Evolutionary conservation across 2,797 vertebrate genomes (phyloP).

Genomic region (Sphenopsis melanotis): DNA sequence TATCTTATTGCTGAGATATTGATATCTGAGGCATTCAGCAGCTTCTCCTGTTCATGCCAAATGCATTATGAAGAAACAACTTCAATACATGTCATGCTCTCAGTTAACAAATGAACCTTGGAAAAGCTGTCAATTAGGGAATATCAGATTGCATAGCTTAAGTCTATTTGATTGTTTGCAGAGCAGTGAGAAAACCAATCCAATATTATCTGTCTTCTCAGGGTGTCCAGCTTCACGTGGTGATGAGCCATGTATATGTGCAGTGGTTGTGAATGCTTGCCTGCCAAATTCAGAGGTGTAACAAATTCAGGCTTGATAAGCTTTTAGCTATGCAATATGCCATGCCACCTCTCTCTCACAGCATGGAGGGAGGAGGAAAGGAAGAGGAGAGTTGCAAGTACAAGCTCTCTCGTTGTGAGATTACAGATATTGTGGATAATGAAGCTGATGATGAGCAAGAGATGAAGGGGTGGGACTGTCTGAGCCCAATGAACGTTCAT

Average conservation of each 20-base stretch:
- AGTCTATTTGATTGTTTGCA: slow-evolving; percentile 5
- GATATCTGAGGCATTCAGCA: neutral
- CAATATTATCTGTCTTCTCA: neutral
- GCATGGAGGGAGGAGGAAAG: neutral
- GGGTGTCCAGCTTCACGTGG: neutral
- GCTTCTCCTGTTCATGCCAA: slow-evolving; percentile 40
- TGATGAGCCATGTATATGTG: neutral
- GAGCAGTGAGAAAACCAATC: slow-evolving; percentile 7
- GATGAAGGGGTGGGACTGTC: neutral
- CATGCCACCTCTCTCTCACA: neutral
- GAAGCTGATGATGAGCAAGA: neutral
- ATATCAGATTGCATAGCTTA: neutral
- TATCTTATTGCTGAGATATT: neutral
- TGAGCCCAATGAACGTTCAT: neutral
- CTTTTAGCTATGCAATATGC: neutral
- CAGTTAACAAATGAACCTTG: slow-evolving; percentile 58
- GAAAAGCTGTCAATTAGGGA: slow-evolving; percentile 49
- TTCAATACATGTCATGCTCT: slow-evolving; percentile 40
- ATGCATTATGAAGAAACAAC: slow-evolving; percentile 44
- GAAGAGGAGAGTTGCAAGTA: neutral
- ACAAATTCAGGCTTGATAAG: neutral
- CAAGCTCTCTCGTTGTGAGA: rapidly evolving
- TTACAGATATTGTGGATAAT: neutral
- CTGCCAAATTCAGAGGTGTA: neutral
- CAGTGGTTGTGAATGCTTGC: neutral